These are phyloP conservation scores for Anseranas semipalmata DNA, from an alignment of 2,113 vertebrate species.

Conservation along the genomic window DNA sequence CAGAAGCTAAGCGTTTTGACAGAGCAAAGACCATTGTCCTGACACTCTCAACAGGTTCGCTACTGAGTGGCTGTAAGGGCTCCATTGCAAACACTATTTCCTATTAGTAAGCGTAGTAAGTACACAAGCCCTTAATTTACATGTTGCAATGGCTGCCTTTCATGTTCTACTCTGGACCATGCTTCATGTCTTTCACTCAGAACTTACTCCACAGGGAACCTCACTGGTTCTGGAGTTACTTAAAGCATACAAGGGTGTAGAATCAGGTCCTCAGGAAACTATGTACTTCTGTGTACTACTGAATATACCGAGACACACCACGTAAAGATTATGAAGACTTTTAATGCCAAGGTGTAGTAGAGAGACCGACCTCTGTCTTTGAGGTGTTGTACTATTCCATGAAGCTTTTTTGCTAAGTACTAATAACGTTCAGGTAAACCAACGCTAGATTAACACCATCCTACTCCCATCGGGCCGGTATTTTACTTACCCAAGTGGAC, in stretches of 20 bases:
- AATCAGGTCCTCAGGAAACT: no score
- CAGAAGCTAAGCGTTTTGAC: not conserved
- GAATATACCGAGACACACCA: fast-evolving
- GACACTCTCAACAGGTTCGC: not conserved
- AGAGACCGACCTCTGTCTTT: fast-evolving
- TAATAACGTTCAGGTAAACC: not conserved
- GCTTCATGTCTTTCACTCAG: not conserved
- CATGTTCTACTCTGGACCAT: fast-evolving
- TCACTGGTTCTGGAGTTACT: not conserved
- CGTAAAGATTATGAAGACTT: fast-evolving
- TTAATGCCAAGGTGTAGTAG: not conserved
- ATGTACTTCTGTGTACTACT: no score
- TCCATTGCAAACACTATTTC: not conserved
- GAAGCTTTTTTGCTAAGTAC: not conserved
- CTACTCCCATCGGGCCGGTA: not conserved
- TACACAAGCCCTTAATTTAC: not conserved
- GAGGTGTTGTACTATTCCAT: fast-evolving
- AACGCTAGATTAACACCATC: fast-evolving
- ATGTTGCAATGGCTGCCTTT: fast-evolving
- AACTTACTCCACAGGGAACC: not conserved
- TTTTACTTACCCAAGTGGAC: conserved; percentile 93
- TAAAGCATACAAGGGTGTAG: not conserved
- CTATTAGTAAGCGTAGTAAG: not conserved
- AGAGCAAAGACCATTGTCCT: no score
- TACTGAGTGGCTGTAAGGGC: not conserved